Evolutionary conservation across 53 echinoderm and acorn worm genomes (phyloP).

Genomic region (Zoroaster sp.): DNA sequence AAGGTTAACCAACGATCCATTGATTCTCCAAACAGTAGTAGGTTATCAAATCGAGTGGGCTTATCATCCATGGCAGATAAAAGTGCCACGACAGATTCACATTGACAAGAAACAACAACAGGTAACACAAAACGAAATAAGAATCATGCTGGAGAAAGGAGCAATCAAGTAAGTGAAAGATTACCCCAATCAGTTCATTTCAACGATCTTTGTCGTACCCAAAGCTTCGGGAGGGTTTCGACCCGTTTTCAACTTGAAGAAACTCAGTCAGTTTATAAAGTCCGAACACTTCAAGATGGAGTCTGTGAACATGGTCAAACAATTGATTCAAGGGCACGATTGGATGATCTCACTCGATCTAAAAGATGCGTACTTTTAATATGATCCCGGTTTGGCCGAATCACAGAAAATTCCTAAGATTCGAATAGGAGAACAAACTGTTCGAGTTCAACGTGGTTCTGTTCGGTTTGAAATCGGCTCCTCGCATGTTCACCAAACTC

Average conservation of each 20-base stretch:
- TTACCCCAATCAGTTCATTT: conserved; percentile 24
- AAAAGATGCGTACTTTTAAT: conserved; percentile 22
- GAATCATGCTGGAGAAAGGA: not conserved
- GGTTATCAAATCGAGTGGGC: conserved; percentile 42
- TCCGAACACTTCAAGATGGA: conserved; percentile 40
- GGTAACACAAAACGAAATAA: not conserved
- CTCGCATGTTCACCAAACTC: conserved; percentile 38
- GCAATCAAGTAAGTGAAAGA: not conserved
- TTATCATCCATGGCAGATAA: not conserved
- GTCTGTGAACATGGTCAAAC: not conserved
- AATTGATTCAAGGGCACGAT: not conserved
- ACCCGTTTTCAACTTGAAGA: no score
- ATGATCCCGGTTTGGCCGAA: conserved; percentile 8
- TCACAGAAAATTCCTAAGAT: conserved; percentile 27
- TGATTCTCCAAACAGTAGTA: conserved; percentile 13
- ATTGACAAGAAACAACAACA: not conserved
- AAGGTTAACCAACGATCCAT: conserved; percentile 36
- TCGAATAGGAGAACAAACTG: conserved; percentile 8
- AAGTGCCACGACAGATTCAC: not conserved
- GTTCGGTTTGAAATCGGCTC: conserved; percentile 41
- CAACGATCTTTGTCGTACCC: conserved; percentile 48
- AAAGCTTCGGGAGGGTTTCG: conserved; percentile 11
- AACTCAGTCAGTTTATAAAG: conserved; percentile 3
- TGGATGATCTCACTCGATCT: not conserved
- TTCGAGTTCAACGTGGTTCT: conserved; percentile 18